Base-by-base conservation (phyloP, 2,888 invertebrate species). In the Amorpha juglandis region DNA sequence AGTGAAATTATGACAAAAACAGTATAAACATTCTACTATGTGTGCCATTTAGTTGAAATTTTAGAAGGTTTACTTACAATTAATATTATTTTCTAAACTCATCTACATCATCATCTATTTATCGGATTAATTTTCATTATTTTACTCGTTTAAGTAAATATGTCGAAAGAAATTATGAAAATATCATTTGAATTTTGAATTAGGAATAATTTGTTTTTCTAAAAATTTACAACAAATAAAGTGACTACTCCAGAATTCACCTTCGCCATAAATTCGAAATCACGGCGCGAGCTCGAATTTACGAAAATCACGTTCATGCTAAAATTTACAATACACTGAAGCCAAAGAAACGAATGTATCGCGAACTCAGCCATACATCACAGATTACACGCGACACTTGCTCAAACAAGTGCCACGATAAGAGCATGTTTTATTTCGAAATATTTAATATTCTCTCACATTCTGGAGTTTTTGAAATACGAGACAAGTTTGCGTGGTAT, bases 361-460 rank as follows among this genome's bases (percentile, higher is more conserved):
- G 66, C 72, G 42, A 21, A 58, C 58, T 67, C 70, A 74, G 74
- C 69, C 78, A 78, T 82, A 77, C 68, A 80, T 82, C 81, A 80
- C 78, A 78, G 81, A 78, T 77, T 77, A 81, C 76, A 77, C 64
- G 72, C 70, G 77, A 78, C 81, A 81, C 77, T 80, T 78, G 80
- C 78, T 81, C 78, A 77, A 78, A 77, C 76, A 78, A 75, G 77
- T 74, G 75, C 74, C 70, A 68, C 67, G 76, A 74, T 72, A 73
- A 67, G 69, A 66, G 64, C 62, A 68, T 68, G 63, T 67, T 58
- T 58, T 58, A 58, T 58, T 58, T 58, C 58, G 19, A 58, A 42
- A 58, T 58, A 65, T 68, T 63, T 63, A 65, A 65, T 58, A 58
- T 58, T 58, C 55, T 55, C 38, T 38, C 55, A 55, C 38, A 55